Conservation (phyloP, 2,888 invertebrate genomes). For the Rhogogaster chlorosoma region DNA sequence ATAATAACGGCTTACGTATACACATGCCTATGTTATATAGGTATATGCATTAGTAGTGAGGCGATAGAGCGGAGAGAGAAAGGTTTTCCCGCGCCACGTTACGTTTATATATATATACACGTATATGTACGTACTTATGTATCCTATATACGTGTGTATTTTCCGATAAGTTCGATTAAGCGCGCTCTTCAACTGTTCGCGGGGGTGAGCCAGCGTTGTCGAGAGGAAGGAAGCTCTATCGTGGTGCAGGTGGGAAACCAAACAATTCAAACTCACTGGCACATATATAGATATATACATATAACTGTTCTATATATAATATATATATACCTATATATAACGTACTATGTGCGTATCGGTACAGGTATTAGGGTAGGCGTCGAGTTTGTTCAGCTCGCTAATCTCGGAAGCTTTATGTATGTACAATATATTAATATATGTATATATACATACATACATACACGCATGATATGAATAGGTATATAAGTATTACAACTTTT, state of each 20-base stretch:
- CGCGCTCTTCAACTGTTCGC: conserved; percentile 37
- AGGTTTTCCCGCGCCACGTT: not conserved
- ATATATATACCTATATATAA: not conserved
- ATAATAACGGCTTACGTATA: not conserved
- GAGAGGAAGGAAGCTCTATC: conserved; percentile 39
- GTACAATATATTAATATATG: not conserved
- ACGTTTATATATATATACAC: not conserved
- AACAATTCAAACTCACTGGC: conserved; percentile 55
- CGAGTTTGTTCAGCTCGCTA: conserved; percentile 55
- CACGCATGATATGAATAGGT: too few species aligned
- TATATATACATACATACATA: not conserved
- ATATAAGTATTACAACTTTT: not conserved
- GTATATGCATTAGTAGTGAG: not conserved
- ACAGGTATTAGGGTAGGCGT: not conserved
- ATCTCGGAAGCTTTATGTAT: conserved; percentile 52
- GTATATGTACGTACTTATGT: not conserved
- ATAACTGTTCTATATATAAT: not conserved
- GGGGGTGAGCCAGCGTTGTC: not conserved
- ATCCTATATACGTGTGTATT: conserved; percentile 2
- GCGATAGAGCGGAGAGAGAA: not conserved
- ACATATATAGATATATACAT: conserved; percentile 3
- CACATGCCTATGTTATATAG: not conserved
- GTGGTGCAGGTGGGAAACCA: conserved; percentile 47
- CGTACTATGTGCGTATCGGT: not conserved
- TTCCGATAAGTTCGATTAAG: conserved; percentile 48